Evolutionary conservation across 2,888 invertebrate genomes (phyloP), one percentile per base, ranked within the genome.

Genomic region (Osedax fenrisi): DNA sequence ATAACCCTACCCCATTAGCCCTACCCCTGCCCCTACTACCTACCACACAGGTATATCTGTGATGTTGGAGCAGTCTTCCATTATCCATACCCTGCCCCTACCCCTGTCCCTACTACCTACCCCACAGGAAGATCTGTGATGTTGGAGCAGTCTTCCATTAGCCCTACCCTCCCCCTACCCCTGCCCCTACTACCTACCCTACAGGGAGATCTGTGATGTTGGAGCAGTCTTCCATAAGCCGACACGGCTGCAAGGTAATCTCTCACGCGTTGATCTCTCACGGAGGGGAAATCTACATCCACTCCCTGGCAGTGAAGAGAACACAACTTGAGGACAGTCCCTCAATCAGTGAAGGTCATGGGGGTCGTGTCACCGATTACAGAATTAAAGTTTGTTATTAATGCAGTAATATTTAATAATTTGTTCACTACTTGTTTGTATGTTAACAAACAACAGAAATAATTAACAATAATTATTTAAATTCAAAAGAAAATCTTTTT

Each of bases 261-360:
- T 94, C 94, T 0, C 96, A 96, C 85, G 89, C 96, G 82, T 83
- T 97, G 72, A 92, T 94, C 0, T 91, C 94, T 10, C 94, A 96
- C 80, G 94, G 94, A 0, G 94, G 94, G 0, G 95, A 95, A 86
- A 91, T 97, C 79, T 96, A 93, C 86, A 91, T 97, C 78, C 95
- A 96, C 78, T 75, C 92, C 0, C 86, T 96, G 62, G 90, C 90
- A 26, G 92, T 92, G 0, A 88, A 90, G 1, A 80, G 94, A 56
- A 91, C 92, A 62, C 90, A 92, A 2, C 88, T 94, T 73, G 95
- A 96, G 83, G 96, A 96, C 84, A 92, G 94, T 0, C 95, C 95
- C 0, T 92, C 94, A 0, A 91, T 96, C 72, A 92, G 91, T 26
- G 96, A 96, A 85, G 95, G 95, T 0, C 90, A 90, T 56, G 96